Base-by-base conservation (phyloP, 2,797 vertebrate species). In the Halcyon leucocephala region DNA sequence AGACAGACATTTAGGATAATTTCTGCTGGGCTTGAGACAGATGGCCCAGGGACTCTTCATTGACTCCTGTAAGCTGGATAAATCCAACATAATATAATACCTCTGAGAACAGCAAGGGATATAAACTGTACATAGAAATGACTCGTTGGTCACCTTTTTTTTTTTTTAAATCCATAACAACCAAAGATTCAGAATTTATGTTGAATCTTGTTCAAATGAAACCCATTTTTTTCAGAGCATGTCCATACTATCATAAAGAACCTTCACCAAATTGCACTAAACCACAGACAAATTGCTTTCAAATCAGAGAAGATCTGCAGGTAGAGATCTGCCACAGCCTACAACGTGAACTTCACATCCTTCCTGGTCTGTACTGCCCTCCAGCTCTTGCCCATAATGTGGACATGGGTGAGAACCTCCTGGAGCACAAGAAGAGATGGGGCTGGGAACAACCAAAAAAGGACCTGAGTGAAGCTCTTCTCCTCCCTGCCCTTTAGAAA, bases 401-500 rank as follows among this genome's bases (percentile, higher is more conserved):
- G n/a, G 58, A 46, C 31, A 26, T 0, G 0, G 57, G n/a, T 12
- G 26, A 84, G 22, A 86, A n/a, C 3, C 20, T 66, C 52, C 28
- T 44, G 39, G 13, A 66, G 21, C 2, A 2, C 0, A 1, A 61
- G 26, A 65, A 11, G 61, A 61, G 21, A 69, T 54, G 24, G 86
- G 33, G 26, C 58, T 74, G 61, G 31, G 62, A 90, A 78, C 2
- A 82, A 60, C 13, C 14, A 42, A 41, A 64, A 10, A 60, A 77
- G 15, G 29, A 51, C 19, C 31, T 70, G 39, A 8, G 13, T 41
- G 51, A 79, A 61, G 39, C 9, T 55, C 14, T 35, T 55, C 70
- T 54, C 57, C 57, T 74, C 52, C 25, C 9, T 4, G 18, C 24
- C 12, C 55, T 81, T 67, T 8, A 52, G 54, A 55, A 88, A 78